Percentiles rank a stretch among this genome's conserved stretches.
Conservation (phyloP, 1,140 invertebrate species). For the Mamestra configurata region DNA sequence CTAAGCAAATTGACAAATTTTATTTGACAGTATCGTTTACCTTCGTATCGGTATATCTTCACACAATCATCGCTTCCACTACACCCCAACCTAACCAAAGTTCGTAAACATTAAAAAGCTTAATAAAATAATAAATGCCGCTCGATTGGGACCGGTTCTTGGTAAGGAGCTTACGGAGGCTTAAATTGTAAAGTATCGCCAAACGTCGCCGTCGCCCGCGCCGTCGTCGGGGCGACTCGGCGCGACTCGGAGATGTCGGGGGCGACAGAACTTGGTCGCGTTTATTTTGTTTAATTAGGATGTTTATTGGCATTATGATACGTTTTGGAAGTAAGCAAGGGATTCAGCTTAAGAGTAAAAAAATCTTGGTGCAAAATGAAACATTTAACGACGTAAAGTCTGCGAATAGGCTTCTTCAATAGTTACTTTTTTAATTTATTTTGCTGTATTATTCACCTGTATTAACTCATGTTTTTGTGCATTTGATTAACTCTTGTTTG, state of each 20-base stretch:
- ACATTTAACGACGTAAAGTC: no score
- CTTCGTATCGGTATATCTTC: no score
- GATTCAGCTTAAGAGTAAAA: no score
- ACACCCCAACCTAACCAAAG: neutral
- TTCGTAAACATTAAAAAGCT: conserved; percentile 51
- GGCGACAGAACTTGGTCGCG: neutral
- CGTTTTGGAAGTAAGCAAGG: no score
- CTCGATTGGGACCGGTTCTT: conserved; percentile 48
- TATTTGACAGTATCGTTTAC: neutral
- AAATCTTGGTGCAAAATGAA: no score
- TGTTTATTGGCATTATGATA: neutral
- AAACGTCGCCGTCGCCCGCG: conserved; percentile 6
- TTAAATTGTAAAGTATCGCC: conserved; percentile 49
- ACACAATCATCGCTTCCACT: neutral
- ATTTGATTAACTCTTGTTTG: no score
- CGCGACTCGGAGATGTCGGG: neutral
- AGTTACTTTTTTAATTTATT: no score
- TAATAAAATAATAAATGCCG: conserved; percentile 54
- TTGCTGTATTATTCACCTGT: no score
- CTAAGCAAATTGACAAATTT: no score
- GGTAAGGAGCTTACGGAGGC: conserved; percentile 47
- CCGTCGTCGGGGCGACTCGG: no score
- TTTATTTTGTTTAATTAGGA: conserved; percentile 36
- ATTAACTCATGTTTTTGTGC: no score
- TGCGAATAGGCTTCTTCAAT: no score